Base-by-base conservation (phyloP, 1,140 invertebrate genomes). In the Micrasema minimum region DNA sequence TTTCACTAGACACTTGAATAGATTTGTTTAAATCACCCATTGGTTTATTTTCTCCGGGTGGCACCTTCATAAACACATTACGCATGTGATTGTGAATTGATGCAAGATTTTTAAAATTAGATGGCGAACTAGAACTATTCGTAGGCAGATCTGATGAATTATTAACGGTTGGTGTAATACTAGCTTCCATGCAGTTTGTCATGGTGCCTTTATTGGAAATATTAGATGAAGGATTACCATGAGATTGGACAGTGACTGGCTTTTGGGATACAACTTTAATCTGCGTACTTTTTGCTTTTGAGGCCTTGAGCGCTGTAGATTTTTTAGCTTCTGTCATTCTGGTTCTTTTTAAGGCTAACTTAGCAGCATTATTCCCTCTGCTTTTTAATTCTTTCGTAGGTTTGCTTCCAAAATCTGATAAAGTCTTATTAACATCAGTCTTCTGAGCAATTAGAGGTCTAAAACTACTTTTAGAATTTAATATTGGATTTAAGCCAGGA, bases 401-500 rank as follows among this genome's bases (percentile, higher is more conserved):
- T 61, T 67, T 72, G 5, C 22, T 68, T 64, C 66, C 55, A 23
- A 65, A 55, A 37, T 37, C 59, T 16, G 18, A 55, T n/a, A 38
- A 55, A 55, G 61, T 55, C 69, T 71, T 71, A 66, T 55, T 64
- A 35, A 38, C 55, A 72, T 72, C 70, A 72, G 62, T 66, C 70
- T 72, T 72, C 64, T 72, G 50, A 31, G 26, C 64, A 65, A 66
- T 45, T 51, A 51, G 53, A 51, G 62, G 55, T 23, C 14, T 57
- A 65, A 26, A 51, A 62, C 23, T 50, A 71, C 20, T 50, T 61
- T 64, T 71, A 51, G 59, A 53, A 41, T 65, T 71, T 51, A 43
- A 18, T 14, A 67, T 64, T 18, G 70, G 31, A 50, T 72, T 66
- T 43, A 72, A 41, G 20, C 70, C 62, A 48, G 70, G 70, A 37